Conservation (phyloP, 2,797 vertebrate species). For the Pristis pectinata region DNA sequence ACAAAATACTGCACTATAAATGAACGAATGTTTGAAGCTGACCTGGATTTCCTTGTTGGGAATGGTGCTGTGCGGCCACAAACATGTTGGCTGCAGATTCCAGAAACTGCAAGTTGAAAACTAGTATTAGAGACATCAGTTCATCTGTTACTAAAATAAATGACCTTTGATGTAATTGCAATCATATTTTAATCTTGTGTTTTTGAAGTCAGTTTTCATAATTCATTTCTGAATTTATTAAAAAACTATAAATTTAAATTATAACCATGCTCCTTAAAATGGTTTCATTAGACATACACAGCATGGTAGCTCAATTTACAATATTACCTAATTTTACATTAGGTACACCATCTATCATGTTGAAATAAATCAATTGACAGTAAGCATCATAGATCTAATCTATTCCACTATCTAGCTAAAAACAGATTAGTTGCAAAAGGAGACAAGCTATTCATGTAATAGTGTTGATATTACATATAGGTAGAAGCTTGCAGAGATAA, state of each 20-base stretch:
- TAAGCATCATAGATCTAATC: no score
- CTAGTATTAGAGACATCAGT: background rate
- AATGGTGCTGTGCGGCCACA: slow-evolving; percentile 70
- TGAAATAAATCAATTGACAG: background rate
- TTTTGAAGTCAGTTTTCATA: background rate
- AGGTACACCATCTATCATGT: background rate
- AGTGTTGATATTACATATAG: background rate
- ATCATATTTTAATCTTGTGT: background rate
- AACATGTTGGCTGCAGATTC: slow-evolving; percentile 85
- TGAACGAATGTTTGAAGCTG: slow-evolving; percentile 39
- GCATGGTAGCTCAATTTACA: background rate
- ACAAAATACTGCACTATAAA: background rate
- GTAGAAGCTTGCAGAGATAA: background rate
- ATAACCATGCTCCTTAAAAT: background rate
- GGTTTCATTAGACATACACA: background rate
- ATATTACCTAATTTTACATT: background rate
- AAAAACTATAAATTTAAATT: background rate
- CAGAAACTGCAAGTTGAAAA: slow-evolving; percentile 69
- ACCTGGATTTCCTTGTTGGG: slow-evolving; percentile 71
- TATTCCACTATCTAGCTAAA: no score
- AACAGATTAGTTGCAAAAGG: background rate
- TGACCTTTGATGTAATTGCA: background rate
- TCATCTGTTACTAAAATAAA: background rate
- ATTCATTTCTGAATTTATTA: background rate
- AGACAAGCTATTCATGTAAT: background rate